A percentile compares a stretch with the other conserved stretches of the same genome.
phyloP scores from a whole-genome alignment of 1,140 invertebrate genomes.

The Stratiolaelaps scimitus region DNA sequence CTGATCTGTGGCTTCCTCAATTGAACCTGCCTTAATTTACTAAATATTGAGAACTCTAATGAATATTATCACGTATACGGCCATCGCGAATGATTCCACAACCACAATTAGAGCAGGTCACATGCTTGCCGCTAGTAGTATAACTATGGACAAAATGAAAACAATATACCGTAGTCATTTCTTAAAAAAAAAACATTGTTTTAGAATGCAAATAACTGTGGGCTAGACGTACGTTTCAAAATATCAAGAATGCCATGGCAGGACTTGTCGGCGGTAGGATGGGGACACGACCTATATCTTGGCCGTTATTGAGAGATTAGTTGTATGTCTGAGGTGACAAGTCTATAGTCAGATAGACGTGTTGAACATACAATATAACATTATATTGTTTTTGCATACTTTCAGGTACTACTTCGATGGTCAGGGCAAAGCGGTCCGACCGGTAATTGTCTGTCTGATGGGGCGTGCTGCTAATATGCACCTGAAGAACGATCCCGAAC shows the following conservation, averaged over 20 bases:
- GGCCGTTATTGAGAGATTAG: not conserved
- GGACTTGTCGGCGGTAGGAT: too few relatives aligned
- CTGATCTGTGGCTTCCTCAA: too few relatives aligned
- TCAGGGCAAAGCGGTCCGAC: slow-evolving; percentile 83
- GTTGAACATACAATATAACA: too few relatives aligned
- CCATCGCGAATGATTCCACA: too few relatives aligned
- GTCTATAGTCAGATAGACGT: not conserved
- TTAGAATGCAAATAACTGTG: not conserved
- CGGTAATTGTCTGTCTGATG: slow-evolving; percentile 80
- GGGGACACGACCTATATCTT: too few relatives aligned
- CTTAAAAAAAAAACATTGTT: slow-evolving; percentile 14
- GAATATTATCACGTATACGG: not conserved
- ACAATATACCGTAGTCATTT: not conserved
- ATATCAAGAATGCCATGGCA: too few relatives aligned
- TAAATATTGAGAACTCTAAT: not conserved
- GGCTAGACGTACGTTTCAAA: not conserved
- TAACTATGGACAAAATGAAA: not conserved
- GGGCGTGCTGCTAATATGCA: slow-evolving; percentile 79
- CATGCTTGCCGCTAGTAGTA: too few relatives aligned
- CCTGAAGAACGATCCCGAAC: slow-evolving; percentile 40
- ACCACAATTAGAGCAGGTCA: too few relatives aligned
- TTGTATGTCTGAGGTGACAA: not conserved
- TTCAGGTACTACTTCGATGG: slow-evolving; percentile 92
- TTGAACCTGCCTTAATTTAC: too few relatives aligned
- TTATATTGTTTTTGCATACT: slow-evolving; percentile 31